These are phyloP conservation scores for Drosophila navojoa DNA, from an alignment of 1,140 invertebrate species.

Conservation along the genomic window DNA sequence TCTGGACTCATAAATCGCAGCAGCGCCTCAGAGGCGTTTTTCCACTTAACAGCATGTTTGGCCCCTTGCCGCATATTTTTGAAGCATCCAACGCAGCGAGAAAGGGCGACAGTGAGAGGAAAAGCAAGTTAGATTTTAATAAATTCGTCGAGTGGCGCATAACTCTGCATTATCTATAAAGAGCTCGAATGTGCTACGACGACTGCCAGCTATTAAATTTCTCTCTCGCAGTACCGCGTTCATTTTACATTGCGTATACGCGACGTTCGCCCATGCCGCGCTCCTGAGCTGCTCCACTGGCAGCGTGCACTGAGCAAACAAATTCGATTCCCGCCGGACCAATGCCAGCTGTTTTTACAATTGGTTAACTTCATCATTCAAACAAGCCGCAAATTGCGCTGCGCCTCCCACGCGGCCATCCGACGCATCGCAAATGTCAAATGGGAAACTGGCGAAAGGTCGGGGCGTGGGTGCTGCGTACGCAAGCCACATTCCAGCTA, in stretches of 20 bases:
- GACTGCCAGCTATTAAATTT: background rate
- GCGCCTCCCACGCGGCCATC: constrained; percentile 32
- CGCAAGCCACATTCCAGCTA: constrained; percentile 1
- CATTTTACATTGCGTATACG: constrained; percentile 61
- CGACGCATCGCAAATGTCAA: constrained; percentile 21
- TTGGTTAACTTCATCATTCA: constrained; percentile 76
- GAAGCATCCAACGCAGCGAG: background rate
- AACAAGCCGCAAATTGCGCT: constrained; percentile 68
- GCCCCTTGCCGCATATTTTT: constrained; percentile 19
- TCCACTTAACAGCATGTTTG: constrained; percentile 54
- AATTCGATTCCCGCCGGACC: constrained; percentile 58
- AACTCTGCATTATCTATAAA: constrained; percentile 18
- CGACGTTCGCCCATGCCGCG: constrained; percentile 26
- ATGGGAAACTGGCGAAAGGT: constrained; percentile 35
- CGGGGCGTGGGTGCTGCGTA: background rate
- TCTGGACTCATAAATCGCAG: constrained; percentile 76
- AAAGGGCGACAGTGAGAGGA: background rate
- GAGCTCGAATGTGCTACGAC: constrained; percentile 1
- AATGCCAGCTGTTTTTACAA: constrained; percentile 78
- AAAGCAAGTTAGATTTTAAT: constrained; percentile 25
- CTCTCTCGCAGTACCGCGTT: constrained; percentile 41
- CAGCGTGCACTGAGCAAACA: constrained; percentile 14
- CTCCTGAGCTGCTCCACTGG: constrained; percentile 15
- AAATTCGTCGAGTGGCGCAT: constrained; percentile 11
- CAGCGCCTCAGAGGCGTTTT: constrained; percentile 48